These are phyloP conservation scores for Acanthornis magna DNA, from an alignment of 2,797 vertebrate genomes.

Conservation along the genomic window DNA sequence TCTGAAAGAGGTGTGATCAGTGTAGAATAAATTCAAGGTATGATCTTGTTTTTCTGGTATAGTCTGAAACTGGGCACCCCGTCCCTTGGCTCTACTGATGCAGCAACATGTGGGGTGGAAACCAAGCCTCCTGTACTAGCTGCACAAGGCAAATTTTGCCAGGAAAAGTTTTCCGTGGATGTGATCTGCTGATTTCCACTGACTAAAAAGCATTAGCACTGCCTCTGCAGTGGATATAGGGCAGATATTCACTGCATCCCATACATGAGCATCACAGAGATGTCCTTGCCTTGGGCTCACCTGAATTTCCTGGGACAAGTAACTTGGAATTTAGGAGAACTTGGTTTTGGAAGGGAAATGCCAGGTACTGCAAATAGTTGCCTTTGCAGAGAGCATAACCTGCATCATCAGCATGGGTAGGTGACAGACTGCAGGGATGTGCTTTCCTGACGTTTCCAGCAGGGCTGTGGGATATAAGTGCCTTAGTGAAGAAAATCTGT, in stretches of 20 bases:
- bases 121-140: background rate
- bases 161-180: background rate
- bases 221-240: background rate
- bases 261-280: background rate
- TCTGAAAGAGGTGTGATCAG: background rate
- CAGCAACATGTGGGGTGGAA: background rate
- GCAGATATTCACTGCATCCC: background rate
- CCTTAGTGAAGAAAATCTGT: background rate
- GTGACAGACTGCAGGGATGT: background rate
- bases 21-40: background rate
- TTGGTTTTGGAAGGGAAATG: background rate
- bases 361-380: background rate
- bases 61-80: background rate
- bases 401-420: rapidly evolving
- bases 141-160: background rate
- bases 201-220: background rate
- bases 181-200: background rate
- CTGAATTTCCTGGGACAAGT: background rate
- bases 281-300: background rate
- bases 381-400: background rate
- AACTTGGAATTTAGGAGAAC: background rate
- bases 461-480: background rate
- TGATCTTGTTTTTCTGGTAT: background rate
- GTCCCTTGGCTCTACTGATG: background rate
- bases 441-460: background rate